Evolutionary conservation across 2,113 vertebrate genomes (phyloP).

Genomic region (Junco hyemalis): DNA sequence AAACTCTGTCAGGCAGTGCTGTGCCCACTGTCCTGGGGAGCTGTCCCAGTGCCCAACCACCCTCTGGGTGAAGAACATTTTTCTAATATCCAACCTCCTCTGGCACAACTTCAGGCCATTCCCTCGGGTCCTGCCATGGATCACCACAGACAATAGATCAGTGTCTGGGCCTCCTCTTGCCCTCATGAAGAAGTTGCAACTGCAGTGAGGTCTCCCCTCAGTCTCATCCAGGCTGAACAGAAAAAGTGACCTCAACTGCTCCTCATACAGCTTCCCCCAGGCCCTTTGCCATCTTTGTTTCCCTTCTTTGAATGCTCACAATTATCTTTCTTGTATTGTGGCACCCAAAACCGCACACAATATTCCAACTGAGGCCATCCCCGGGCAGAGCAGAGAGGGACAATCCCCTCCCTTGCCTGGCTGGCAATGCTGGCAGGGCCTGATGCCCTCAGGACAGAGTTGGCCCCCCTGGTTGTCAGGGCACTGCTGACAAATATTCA

Average conservation of each 20-base stretch:
- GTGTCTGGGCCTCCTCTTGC: not conserved
- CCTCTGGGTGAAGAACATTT: not conserved
- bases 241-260: not conserved
- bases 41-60: not conserved
- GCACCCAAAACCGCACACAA: not conserved
- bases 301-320: not conserved
- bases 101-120: not conserved
- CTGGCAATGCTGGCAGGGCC: accelerated
- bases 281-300: not conserved
- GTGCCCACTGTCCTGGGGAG: not conserved
- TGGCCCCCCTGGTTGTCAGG: not conserved
- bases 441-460: accelerated
- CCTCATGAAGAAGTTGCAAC: not conserved
- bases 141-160: not conserved
- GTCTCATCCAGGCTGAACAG: not conserved
- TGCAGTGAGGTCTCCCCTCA: not conserved
- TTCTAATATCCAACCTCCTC: not conserved
- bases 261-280: not conserved
- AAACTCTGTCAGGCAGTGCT: not conserved
- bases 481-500: not conserved
- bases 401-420: not conserved
- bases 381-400: not conserved
- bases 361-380: accelerated
- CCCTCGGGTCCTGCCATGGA: accelerated
- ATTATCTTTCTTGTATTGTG: not conserved